phyloP scores from a whole-genome alignment of 64 coral and sea anemone genomes.

The Catalaphyllia jardinei region DNA sequence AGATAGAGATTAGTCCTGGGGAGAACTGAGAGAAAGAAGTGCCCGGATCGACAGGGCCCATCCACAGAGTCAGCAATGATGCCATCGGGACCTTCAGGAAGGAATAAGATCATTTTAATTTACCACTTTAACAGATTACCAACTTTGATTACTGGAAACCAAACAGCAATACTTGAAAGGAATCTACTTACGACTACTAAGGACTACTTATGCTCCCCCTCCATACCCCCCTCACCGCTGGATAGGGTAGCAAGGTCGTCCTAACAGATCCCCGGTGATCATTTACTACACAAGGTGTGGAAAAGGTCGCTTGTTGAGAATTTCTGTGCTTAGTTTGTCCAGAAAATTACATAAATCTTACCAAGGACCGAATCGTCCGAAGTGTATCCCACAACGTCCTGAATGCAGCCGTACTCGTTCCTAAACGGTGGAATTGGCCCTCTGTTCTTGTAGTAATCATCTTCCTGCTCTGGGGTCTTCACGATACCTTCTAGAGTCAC shows the following conservation, averaged over 20 bases:
- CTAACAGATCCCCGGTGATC: too few relatives aligned
- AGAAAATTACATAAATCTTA: not conserved
- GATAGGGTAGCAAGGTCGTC: too few relatives aligned
- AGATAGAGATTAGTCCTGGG: slow-evolving; percentile 91
- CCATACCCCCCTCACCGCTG: too few relatives aligned
- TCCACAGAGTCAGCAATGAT: slow-evolving; percentile 71
- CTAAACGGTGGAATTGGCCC: slow-evolving; percentile 96
- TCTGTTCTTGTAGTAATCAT: slow-evolving; percentile 98
- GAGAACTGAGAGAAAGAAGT: slow-evolving; percentile 79
- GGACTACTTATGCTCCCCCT: too few relatives aligned
- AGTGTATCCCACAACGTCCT: slow-evolving; percentile 95
- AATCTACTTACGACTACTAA: too few relatives aligned
- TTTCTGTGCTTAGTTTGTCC: not conserved
- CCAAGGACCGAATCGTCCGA: slow-evolving; percentile 53
- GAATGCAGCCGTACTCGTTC: slow-evolving; percentile 98
- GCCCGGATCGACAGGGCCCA: slow-evolving; percentile 86
- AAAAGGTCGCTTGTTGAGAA: too few relatives aligned
- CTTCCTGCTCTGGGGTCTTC: slow-evolving; percentile 91
- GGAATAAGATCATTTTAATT: not conserved
- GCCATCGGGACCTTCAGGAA: slow-evolving; percentile 45
- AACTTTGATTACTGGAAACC: too few relatives aligned
- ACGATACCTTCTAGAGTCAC: slow-evolving; percentile 96
- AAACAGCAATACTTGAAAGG: too few relatives aligned
- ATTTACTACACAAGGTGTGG: too few relatives aligned
- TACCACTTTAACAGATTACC: not conserved